Evolutionary conservation across 1,140 invertebrate species (phyloP), one percentile per base, ranked within the genome.

Genomic region (Drosophila eugracilis): DNA sequence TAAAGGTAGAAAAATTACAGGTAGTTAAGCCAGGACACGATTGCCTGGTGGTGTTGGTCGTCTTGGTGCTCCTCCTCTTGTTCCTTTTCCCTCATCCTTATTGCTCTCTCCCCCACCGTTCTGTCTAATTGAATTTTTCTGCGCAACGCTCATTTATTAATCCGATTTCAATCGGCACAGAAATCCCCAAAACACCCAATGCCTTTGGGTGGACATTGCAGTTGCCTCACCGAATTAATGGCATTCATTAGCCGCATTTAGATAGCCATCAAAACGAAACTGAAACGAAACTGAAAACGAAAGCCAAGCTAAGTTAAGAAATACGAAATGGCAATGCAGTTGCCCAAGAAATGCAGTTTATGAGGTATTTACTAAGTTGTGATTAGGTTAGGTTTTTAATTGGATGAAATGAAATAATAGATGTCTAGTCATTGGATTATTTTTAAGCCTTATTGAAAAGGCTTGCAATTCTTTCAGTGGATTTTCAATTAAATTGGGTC

Each of bases 61-160:
- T 19, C 6, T 7, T 39, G 1, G 14, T 10, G 2, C 15, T 39
- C 5, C 7, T 17, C 36, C 7, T 19, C 36, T 1, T 17, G 2
- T 17, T 32, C 28, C 36, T 14, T 34, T 15, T 37, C 24, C 60
- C 36, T 24, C 17, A n/a, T n/a, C n/a, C n/a, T n/a, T n/a, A n/a
- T n/a, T n/a, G n/a, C n/a, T n/a, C n/a, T n/a, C n/a, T n/a, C n/a
- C n/a, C n/a, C n/a, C n/a, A n/a, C n/a, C n/a, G n/a, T n/a, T n/a
- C 50, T 41, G 67, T 72, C 80, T 85, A 85, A 85, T 85, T 85
- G 81, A 88, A 88, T 83, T 88, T 59, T 76, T 60, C 60, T 63
- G 72, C 45, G 49, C 83, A 66, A 58, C 75, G 66, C 83, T 78
- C 83, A 88, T 88, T 88, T 88, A 88, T 88, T 88, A 88, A 88